Conservation (phyloP, 1,140 invertebrate species). For the roundworm (Caenorhabditis elegans) region DNA sequence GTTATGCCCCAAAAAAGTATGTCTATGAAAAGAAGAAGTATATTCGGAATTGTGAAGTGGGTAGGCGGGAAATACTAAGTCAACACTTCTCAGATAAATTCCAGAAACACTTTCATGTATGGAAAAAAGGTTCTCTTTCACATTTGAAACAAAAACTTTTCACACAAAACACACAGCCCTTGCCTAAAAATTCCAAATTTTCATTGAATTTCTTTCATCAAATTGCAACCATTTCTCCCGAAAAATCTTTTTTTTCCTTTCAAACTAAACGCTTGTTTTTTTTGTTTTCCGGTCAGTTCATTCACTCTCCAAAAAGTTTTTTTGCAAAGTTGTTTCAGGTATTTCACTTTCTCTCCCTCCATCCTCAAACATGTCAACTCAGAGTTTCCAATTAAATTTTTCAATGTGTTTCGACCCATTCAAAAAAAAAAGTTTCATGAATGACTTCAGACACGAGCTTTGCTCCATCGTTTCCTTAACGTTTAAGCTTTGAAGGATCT, state of each 20-base stretch:
- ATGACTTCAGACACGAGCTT: neutral
- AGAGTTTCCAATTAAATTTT: neutral
- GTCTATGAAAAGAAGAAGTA: no score
- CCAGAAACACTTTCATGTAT: no score
- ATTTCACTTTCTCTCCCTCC: no score
- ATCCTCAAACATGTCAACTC: neutral
- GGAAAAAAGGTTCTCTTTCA: no score
- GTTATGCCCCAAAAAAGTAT: no score
- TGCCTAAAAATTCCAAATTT: neutral
- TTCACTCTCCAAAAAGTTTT: neutral
- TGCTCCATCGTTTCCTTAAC: constrained; percentile 9
- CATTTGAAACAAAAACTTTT: no score
- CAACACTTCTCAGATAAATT: no score
- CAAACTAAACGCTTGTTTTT: neutral
- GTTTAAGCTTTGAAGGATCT: no score
- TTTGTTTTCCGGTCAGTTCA: constrained; percentile 7
- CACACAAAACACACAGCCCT: neutral
- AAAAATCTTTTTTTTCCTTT: neutral
- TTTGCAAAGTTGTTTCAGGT: no score
- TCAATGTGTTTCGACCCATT: neutral
- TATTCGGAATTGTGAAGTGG: no score
- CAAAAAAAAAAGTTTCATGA: neutral
- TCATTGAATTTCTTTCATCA: neutral
- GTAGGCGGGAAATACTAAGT: no score
- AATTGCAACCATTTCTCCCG: neutral